These are phyloP conservation scores for Metellina segmentata DNA, from an alignment of 2,888 invertebrate genomes.

Conservation along the genomic window DNA sequence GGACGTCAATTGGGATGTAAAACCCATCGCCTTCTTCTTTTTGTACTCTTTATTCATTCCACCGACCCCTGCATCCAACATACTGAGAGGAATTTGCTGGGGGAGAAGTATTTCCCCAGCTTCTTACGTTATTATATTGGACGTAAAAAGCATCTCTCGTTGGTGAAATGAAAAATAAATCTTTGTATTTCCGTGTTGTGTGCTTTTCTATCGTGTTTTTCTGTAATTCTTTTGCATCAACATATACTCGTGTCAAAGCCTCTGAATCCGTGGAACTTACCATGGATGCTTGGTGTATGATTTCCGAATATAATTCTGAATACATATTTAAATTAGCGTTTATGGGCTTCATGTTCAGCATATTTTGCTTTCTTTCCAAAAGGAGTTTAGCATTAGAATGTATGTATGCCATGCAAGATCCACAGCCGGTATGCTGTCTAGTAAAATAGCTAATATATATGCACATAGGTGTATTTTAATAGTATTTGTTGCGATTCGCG, in stretches of 20 bases:
- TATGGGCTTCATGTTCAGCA: neutral
- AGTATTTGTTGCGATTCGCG: neutral
- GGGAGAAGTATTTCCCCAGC: constrained; percentile 17
- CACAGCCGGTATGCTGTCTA: neutral
- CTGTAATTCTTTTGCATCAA: neutral
- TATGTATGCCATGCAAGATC: neutral
- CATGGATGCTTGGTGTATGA: neutral
- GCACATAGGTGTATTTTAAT: neutral
- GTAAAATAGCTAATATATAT: neutral
- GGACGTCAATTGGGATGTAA: constrained; percentile 59
- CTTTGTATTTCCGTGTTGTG: neutral
- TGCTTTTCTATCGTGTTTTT: neutral
- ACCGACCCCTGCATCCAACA: constrained; percentile 4
- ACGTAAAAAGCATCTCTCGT: constrained; percentile 26
- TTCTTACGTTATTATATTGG: constrained; percentile 45
- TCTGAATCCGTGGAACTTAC: neutral
- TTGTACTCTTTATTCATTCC: constrained; percentile 24
- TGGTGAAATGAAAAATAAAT: constrained; percentile 35
- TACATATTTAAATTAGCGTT: constrained; percentile 2
- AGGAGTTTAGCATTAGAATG: neutral
- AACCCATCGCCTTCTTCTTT: constrained; percentile 26
- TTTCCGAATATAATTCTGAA: neutral
- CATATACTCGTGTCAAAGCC: neutral
- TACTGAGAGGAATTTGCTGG: neutral
- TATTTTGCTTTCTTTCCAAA: neutral